These are phyloP conservation scores for Saccopteryx leptura DNA, from an alignment of 2,113 vertebrate genomes.

Conservation along the genomic window DNA sequence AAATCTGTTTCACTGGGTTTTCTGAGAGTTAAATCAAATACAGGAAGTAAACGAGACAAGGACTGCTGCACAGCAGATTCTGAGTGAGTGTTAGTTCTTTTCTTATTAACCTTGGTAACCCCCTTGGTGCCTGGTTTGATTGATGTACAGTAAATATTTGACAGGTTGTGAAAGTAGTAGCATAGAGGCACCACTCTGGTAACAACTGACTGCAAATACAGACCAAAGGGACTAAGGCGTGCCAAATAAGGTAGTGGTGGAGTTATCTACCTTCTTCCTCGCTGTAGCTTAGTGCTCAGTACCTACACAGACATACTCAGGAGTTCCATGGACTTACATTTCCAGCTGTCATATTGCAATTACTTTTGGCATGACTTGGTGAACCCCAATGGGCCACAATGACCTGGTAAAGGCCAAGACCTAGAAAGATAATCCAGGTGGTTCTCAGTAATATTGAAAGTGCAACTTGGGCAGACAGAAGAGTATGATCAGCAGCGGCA, in stretches of 20 bases:
- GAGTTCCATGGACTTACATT: not conserved
- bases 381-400: not conserved
- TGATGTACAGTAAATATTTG: not conserved
- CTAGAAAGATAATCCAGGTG: not conserved
- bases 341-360: not conserved
- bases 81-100: slow-evolving; percentile 56
- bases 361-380: not conserved
- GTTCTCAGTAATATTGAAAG: not conserved
- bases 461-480: not conserved
- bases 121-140: not conserved
- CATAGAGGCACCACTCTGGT: not conserved
- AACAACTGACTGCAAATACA: slow-evolving; percentile 18
- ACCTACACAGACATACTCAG: not conserved
- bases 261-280: not conserved
- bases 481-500: not conserved
- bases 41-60: slow-evolving; percentile 37
- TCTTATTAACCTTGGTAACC: slow-evolving; percentile 42
- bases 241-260: not conserved
- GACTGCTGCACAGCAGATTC: not conserved
- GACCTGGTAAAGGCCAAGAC: not conserved
- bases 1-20: slow-evolving; percentile 1
- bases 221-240: not conserved
- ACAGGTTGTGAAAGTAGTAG: slow-evolving; percentile 14
- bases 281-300: not conserved
- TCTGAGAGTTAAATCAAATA: slow-evolving; percentile 40